Base-by-base conservation (phyloP, 2,113 vertebrate species). In the Varanus komodoensis region DNA sequence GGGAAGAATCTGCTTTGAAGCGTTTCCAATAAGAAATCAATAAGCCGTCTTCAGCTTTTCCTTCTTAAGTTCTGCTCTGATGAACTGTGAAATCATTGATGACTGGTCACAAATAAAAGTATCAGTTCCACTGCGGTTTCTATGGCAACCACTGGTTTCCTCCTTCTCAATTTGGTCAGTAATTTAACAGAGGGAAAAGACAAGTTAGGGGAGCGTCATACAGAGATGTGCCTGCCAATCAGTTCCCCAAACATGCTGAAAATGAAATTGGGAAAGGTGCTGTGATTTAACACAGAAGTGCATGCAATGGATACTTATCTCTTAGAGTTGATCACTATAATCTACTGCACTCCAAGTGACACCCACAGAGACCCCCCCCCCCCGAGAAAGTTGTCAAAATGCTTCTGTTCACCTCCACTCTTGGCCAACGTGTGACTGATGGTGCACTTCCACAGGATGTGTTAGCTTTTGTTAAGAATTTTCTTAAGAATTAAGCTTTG, bases 31-130 rank as follows among this genome's bases (percentile, higher is more conserved):
- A 79, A 85, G 75, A 79, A 44, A 57, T 71, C 64, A 86, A 89
- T 86, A 90, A 89, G 86, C 84, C 93, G 79, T 71, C 79, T 94
- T 93, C 89, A 90, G 48, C 54, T 29, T 91, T 93, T 89, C 82
- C 69, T 75, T 75, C 2, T 93, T 61, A 95, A 94, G 84, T 48
- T 78, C 48, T 90, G 48, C 34, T 6, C 44, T 0, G n/a, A 17
- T 17, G 29, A 88, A 67, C 87, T 80, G 89, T 89, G 21, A 78
- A 93, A 91, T 61, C 74, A 92, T 17, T 61, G 38, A 3, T 69
- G 91, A 83, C 44, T 87, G 84, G 54, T 0, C 0, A 82, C 54
- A 87, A 77, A 91, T 34, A 68, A 92, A 73, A 90, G 90, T 64
- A 78, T 68, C 0, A 82, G 64, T 68, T 54, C 91, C 2, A 25